Evolutionary conservation across 1,140 invertebrate genomes (phyloP), one percentile per base, ranked within the genome.

Genomic region (Caenorhabditis brenneri): DNA sequence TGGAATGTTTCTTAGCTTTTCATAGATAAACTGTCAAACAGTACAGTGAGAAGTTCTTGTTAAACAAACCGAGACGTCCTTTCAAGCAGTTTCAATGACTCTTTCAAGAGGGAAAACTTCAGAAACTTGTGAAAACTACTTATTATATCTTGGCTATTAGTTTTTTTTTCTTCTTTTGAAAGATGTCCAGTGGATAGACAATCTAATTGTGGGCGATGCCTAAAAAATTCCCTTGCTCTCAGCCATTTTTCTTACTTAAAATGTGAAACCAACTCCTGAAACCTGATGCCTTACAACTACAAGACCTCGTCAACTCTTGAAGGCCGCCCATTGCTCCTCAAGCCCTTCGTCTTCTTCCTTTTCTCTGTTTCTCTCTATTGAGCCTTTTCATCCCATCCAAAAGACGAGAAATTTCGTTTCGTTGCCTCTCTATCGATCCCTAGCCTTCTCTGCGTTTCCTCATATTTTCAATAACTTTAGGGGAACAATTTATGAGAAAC

Each of bases 351-450:
- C 31, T 24, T 10, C 6, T 24, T 36, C 12, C n/a, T 19, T 74
- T 74, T 74, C 36, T 74, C 65, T 42, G 10, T 74, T 42, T 42
- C 65, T 74, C 65, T 74, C 36, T 74, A 31, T 74, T 42, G 33
- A 55, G 53, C 53, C 53, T 36, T 33, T 74, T 74, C 65, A 29
- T 74, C 33, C 24, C 65, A 42, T 74, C 65, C 65, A 29, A 31
- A 65, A 65, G 31, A 33, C 16, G 29, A 9, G 58, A 74, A 46
- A 55, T 55, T 74, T 74, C 65, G 9, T n/a, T 46, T 74, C 65
- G 65, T 42, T 36, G 65, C 65, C 65, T 74, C 65, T 74, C 65
- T 74, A 74, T 74, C 65, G 65, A 74, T 74, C 65, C 36, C 65
- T 74, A 29, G 36, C 24, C 15, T 74, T n/a, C 12, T 42, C 65